Evolutionary conservation across 2,797 vertebrate species (phyloP), one percentile per base, ranked within the genome.

Genomic region (Neosilurus hyrtlii): DNA sequence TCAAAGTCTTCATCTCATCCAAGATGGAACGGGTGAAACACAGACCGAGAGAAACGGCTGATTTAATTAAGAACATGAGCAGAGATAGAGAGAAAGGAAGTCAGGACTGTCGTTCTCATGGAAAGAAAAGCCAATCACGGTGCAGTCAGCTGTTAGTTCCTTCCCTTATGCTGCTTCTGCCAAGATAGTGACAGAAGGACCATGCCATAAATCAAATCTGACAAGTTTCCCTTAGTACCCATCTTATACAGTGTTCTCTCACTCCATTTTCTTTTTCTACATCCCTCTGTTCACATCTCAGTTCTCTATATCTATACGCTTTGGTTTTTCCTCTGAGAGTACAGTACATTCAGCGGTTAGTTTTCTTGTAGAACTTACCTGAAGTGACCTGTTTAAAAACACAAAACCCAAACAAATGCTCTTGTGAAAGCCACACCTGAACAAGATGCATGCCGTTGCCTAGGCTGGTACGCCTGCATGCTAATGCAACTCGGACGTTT

Each of bases 171-270:
- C 78, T 86, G 88, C 90, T 90, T 91, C 92, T 91, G 93, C 93
- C 92, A 93, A 93, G 90, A 90, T 87, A 90, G 90, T 82, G 92
- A 91, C 92, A 91, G 89, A 89, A 88, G 86, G 81, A 56, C 90
- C 87, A 94, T 92, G 95, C 95, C 95, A 97, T 98, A 97, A 98
- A 97, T 96, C 95, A 95, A 94, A 94, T 88, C 92, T 96, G 96
- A 97, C 96, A 97, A 93, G 93, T 86, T 84, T 92, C 93, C 92
- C 92, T 91, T 85, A 91, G 61, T 67, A 92, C 87, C 89, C 90
- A 92, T 93, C 93, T 89, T 88, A 92, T 10, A 72, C 56, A 86
- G 92, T 93, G 92, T 68, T 77, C 83, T 80, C 74, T 62, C 35
- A 35, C 63, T 83, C 63, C 54, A 61, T 76, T 49, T 70, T 66